Base-by-base conservation (phyloP, 2,888 invertebrate species). In the Lasius platythorax region DNA sequence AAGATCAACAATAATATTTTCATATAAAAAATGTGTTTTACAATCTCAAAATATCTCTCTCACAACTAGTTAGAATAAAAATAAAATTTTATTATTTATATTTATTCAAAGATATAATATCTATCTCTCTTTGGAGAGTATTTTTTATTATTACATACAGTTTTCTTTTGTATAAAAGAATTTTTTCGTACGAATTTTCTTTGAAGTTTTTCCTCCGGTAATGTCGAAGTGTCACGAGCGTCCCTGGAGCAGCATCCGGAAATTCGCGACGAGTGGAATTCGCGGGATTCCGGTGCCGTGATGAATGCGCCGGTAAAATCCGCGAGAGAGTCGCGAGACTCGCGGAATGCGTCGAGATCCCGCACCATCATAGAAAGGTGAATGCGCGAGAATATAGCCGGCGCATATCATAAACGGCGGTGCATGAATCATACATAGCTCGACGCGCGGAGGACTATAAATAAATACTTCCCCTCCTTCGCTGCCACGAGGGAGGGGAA, bases 371-470 rank as follows among this genome's bases (percentile, higher is more conserved):
- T 50, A 9, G 70, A 67, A 67, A 53, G 28, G 68, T 2, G 70
- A 78, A 40, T 58, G 70, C 40, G 40, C 70, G 40, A 40, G 28
- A 9, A 37, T 30, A 68, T 9, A 37, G 68, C 15, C 56, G 70
- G 43, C 70, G 53, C 18, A 40, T 70, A 78, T 78, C 70, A 56
- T 58, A 78, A 68, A 70, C 72, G 72, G 30, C 58, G 58, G 11
- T 72, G 72, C 79, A 61, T 79, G 79, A 79, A 79, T 79, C 79
- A 79, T 58, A 61, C 79, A 58, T 72, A 58, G 79, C 33, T 72
- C 70, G 61, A 46, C 76, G 73, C 23, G 23, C 23, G 23, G 23
- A 33, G 15, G 58, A 79, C 79, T 79, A 79, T 79, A 79, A 79
- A 79, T 79, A 79, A 72, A 79, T 23, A 23, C 23, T 23, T 23